These are phyloP conservation scores for Kryptolebias ocellatus DNA, from an alignment of 2,797 vertebrate species.

Conservation along the genomic window DNA sequence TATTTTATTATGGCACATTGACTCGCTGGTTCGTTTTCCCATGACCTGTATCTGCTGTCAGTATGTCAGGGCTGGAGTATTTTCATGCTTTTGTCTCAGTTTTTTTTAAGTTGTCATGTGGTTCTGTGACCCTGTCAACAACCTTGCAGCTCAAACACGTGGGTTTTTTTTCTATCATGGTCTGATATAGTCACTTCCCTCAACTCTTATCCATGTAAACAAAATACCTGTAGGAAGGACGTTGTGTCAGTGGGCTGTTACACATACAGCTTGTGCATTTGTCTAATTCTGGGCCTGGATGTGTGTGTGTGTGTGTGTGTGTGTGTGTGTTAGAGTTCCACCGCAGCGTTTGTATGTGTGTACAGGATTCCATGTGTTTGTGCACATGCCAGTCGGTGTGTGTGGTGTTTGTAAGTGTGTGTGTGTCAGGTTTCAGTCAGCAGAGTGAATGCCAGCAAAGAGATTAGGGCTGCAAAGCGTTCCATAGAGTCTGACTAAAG, in stretches of 20 bases:
- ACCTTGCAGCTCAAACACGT: constrained; percentile 31
- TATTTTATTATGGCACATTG: neutral
- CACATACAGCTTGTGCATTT: constrained; percentile 14
- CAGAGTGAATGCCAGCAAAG: constrained; percentile 56
- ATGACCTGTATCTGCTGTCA: constrained; percentile 9
- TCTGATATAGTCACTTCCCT: constrained; percentile 42
- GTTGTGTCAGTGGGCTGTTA: constrained; percentile 35
- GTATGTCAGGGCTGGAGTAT: neutral
- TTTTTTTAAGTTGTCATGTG: constrained; percentile 1
- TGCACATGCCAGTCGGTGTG: constrained; percentile 26
- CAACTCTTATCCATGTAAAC: constrained; percentile 56
- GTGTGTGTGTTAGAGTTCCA: constrained; percentile 20
- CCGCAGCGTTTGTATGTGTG: constrained; percentile 17
- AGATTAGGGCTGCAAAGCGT: constrained; percentile 53
- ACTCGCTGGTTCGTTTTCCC: neutral
- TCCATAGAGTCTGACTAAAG: constrained; percentile 61
- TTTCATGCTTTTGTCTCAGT: constrained; percentile 1
- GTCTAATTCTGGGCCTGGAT: constrained; percentile 23
- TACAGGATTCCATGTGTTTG: constrained; percentile 23
- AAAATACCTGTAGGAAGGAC: constrained; percentile 52
- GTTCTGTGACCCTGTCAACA: constrained; percentile 19
- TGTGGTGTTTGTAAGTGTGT: constrained; percentile 22
- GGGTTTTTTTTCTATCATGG: constrained; percentile 35
- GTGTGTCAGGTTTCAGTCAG: constrained; percentile 67
- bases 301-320: constrained; percentile 23